Evolutionary conservation across 2,888 invertebrate species (phyloP).

Genomic region (Eumacrocentrus americanus): DNA sequence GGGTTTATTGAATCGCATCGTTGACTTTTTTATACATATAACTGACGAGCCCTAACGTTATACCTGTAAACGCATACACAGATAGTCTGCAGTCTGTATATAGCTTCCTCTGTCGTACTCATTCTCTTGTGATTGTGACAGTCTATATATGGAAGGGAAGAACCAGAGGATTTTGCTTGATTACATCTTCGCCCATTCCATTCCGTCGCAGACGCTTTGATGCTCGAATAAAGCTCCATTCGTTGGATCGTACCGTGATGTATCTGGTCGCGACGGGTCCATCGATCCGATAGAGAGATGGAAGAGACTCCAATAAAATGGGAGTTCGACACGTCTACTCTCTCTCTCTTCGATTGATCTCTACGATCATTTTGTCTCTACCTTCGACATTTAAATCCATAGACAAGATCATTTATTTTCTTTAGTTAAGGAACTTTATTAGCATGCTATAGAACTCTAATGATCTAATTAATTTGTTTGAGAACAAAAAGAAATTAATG

Average conservation of each 20-base stretch:
- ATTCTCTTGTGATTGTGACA: neutral
- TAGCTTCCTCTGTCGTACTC: slow-evolving; percentile 6
- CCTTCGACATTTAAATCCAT: neutral
- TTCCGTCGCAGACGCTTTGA: slow-evolving; percentile 33
- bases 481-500: neutral
- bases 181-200: slow-evolving; percentile 40
- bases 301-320: neutral
- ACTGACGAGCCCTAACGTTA: too few relatives aligned
- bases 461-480: too few relatives aligned
- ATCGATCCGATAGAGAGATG: neutral
- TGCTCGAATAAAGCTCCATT: slow-evolving; percentile 36
- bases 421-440: too few relatives aligned
- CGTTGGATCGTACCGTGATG: slow-evolving; percentile 11
- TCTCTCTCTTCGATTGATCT: neutral
- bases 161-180: slow-evolving; percentile 35
- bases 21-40: slow-evolving; percentile 9
- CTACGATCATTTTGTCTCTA: neutral
- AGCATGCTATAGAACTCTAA: too few relatives aligned
- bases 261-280: slow-evolving; percentile 9
- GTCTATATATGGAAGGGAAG: slow-evolving; percentile 12
- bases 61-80: neutral
- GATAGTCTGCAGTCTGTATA: slow-evolving; percentile 27
- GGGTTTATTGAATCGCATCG: slow-evolving; percentile 28
- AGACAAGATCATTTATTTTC: neutral
- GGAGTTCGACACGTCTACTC: neutral